A percentile compares a stretch with the other conserved stretches of the same genome.
Conservation (phyloP, 1,140 invertebrate species). For the Nixonia krombeini region DNA sequence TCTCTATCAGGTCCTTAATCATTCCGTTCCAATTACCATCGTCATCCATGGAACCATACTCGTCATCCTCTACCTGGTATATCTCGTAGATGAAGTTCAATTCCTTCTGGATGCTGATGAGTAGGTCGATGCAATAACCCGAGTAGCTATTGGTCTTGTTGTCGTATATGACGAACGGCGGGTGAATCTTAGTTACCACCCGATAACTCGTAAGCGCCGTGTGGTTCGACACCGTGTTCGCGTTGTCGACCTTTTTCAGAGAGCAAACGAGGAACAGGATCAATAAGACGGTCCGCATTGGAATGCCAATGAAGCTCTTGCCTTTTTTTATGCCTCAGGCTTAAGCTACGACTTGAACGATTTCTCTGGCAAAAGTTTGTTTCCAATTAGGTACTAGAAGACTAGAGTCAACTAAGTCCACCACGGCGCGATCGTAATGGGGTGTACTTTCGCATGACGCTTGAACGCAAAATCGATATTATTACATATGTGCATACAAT, state of each 20-base stretch:
- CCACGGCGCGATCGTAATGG: no score
- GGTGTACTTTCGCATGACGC: no score
- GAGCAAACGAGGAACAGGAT: not conserved
- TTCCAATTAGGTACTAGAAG: no score
- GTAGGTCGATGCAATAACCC: conserved; percentile 95
- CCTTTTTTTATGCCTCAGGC: no score
- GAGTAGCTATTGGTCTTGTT: conserved; percentile 78
- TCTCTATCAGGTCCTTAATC: conserved; percentile 91
- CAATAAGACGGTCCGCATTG: no score
- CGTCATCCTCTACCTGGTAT: conserved; percentile 81
- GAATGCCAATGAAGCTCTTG: no score
- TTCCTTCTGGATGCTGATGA: conserved; percentile 86
- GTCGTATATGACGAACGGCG: conserved; percentile 88
- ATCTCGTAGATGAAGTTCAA: conserved; percentile 93
- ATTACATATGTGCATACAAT: no score
- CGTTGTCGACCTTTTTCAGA: conserved; percentile 77
- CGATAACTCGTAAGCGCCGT: conserved; percentile 86
- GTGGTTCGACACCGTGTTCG: conserved; percentile 79
- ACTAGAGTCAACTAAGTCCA: not conserved
- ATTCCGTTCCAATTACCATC: conserved; percentile 93
- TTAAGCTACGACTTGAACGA: not conserved
- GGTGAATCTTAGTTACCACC: conserved; percentile 84
- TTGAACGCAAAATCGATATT: no score
- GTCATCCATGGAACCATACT: conserved; percentile 89
- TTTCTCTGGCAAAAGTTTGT: not conserved